Evolutionary conservation across 1,140 invertebrate genomes (phyloP), one percentile per base, ranked within the genome.

Genomic region (Muscidifurax raptorellus): DNA sequence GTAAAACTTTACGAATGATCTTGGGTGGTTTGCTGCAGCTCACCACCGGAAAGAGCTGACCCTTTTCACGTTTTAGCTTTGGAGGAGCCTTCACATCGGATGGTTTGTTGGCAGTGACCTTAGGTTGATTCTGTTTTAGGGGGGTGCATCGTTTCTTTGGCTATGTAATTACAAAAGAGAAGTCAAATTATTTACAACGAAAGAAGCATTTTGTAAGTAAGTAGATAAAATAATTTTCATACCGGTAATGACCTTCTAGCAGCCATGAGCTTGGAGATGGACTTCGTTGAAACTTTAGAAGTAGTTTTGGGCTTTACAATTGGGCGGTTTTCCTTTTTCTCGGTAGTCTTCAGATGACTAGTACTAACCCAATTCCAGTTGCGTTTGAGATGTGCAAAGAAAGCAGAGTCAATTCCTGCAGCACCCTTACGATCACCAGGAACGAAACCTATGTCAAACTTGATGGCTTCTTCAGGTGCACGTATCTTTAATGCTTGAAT

Each of bases 341-440:
- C 40, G 4, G 30, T n/a, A 81, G 47, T 36, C 1, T 59, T 74
- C 13, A 28, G 59, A 77, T 52, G 30, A n/a, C 18, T 67, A 6
- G 71, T 84, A 12, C 74, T 83, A 28, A 78, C 88, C 92, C 93
- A 94, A 66, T 93, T 94, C 96, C 96, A 97, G 87, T 96, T 96
- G 9, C 95, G 92, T 86, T 95, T 95, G 1, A 96, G 90, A 90
- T 97, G 95, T 44, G 95, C 89, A 90, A 95, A 97, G 47, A 97
- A 91, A 1, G 94, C 91, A 0, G 96, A 96, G 90, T 97, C 96
- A 0, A 96, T 91, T 9, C 97, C 96, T 69, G 94, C 96, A 7
- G 96, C 96, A 1, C 97, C 96, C 82, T 93, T 91, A 10, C 92
- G 92, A 92, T 97, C 96, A 1, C 96, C 96, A 1, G 96, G 96